Conservation (phyloP, 1,140 invertebrate species). For the Monomorium pharaonis region DNA sequence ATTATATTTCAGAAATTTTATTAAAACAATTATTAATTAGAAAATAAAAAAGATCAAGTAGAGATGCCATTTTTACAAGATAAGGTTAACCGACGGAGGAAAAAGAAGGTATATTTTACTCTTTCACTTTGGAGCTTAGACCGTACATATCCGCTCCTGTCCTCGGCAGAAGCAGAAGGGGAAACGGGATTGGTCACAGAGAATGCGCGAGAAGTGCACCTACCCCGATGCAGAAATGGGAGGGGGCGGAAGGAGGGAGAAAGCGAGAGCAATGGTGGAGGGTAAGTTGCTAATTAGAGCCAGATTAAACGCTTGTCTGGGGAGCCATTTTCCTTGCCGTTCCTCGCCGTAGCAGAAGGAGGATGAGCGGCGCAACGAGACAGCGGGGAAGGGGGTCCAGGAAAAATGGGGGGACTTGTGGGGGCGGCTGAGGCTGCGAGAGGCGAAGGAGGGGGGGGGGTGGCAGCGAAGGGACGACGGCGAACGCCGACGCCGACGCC, state of each 20-base stretch:
- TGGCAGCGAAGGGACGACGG: conserved; percentile 58
- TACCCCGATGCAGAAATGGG: conserved; percentile 14
- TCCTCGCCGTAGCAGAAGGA: conserved; percentile 66
- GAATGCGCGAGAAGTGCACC: conserved; percentile 53
- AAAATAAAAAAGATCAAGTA: neutral
- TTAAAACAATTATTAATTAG: neutral
- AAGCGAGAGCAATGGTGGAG: conserved; percentile 73
- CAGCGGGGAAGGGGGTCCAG: neutral
- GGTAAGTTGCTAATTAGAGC: conserved; percentile 85
- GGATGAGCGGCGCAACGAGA: conserved; percentile 57
- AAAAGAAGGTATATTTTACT: neutral
- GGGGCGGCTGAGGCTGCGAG: conserved; percentile 64
- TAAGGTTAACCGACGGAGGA: neutral
- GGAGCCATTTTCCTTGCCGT: conserved; percentile 83
- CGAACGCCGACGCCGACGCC: conserved; percentile 64
- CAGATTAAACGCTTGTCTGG: conserved; percentile 85
- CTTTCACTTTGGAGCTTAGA: neutral
- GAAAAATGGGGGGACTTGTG: conserved; percentile 65
- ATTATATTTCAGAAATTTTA: neutral
- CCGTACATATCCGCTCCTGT: conserved; percentile 23
- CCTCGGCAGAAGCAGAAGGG: conserved; percentile 3
- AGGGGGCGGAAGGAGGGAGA: conserved; percentile 34
- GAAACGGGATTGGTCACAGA: conserved; percentile 36
- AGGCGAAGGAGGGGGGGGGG: conserved; percentile 52
- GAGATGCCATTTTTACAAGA: neutral